Percentiles rank a stretch among this genome's conserved stretches.
phyloP scores from a whole-genome alignment of 2,797 vertebrate genomes.

The Sciurus vulgaris region DNA sequence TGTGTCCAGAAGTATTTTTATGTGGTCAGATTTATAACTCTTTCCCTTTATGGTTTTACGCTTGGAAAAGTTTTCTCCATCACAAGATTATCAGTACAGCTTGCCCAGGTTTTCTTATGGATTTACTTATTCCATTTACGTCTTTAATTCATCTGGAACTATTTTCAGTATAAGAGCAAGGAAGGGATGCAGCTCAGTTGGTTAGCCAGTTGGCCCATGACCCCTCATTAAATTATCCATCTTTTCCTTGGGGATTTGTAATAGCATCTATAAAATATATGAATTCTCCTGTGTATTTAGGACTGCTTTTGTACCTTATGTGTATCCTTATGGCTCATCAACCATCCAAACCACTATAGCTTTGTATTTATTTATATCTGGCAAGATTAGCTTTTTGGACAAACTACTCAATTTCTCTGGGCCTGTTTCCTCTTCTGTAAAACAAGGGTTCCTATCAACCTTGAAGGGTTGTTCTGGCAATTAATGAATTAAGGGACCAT shows the following conservation, averaged over 20 bases:
- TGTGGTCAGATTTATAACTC: constrained; percentile 59
- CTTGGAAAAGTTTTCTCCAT: constrained; percentile 61
- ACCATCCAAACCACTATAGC: background rate
- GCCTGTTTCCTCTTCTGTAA: constrained; percentile 57
- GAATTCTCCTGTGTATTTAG: constrained; percentile 3
- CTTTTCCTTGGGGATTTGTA: constrained; percentile 56
- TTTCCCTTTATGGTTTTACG: constrained; percentile 60
- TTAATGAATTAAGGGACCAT: background rate
- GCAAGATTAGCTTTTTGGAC: background rate
- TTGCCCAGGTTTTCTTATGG: constrained; percentile 62
- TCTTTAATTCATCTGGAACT: constrained; percentile 71
- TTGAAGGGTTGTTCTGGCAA: constrained; percentile 1
- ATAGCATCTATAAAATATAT: background rate
- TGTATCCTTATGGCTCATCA: background rate
- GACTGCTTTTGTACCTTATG: background rate
- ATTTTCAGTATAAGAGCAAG: constrained; percentile 25
- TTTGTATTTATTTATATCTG: constrained; percentile 6
- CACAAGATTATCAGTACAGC: constrained; percentile 35
- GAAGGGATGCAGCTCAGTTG: constrained; percentile 25
- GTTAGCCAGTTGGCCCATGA: constrained; percentile 24
- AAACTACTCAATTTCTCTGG: constrained; percentile 25
- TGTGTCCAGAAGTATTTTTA: background rate
- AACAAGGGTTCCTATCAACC: background rate
- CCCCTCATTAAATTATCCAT: constrained; percentile 57
- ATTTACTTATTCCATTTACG: constrained; percentile 49